These are phyloP conservation scores for Lethrus apterus DNA, from an alignment of 1,140 invertebrate genomes.

Conservation along the genomic window DNA sequence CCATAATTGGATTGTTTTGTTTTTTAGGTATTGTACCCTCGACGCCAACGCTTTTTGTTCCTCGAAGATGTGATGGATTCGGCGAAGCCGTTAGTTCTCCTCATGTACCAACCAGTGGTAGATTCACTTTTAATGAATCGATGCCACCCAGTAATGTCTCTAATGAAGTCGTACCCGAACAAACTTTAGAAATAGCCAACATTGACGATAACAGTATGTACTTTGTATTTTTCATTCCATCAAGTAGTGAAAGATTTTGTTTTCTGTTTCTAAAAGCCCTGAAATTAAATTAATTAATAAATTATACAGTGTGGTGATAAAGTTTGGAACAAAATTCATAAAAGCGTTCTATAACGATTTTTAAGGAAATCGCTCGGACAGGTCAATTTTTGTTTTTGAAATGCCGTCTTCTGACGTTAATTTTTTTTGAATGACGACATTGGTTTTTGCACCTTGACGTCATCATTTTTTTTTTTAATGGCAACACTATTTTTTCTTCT, in stretches of 20 bases:
- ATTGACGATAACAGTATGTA: constrained; percentile 34
- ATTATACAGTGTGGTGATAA: too few species aligned
- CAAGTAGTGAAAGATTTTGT: constrained; percentile 3
- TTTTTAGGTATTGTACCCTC: constrained; percentile 76
- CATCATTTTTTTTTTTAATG: too few species aligned
- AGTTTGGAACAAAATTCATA: too few species aligned
- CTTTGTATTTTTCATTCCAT: neutral
- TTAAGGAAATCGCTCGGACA: too few species aligned
- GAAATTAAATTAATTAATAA: too few species aligned
- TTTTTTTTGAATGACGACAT: too few species aligned
- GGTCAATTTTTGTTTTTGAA: too few species aligned
- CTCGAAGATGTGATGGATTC: constrained; percentile 78
- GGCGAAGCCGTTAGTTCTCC: constrained; percentile 89
- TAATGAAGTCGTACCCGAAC: constrained; percentile 34
- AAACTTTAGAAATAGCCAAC: constrained; percentile 32
- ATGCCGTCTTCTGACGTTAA: too few species aligned
- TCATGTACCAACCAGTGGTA: constrained; percentile 54
- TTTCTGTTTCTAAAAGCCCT: too few species aligned
- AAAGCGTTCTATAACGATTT: too few species aligned
- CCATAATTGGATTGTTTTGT: constrained; percentile 6
- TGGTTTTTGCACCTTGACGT: too few species aligned
- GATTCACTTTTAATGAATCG: constrained; percentile 67
- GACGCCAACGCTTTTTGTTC: constrained; percentile 79
- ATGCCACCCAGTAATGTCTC: constrained; percentile 19
- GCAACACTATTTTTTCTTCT: too few species aligned